A percentile compares a stretch with the other conserved stretches of the same genome.
Conservation (phyloP, 2,113 vertebrate genomes). For the Seriola rivoliana region DNA sequence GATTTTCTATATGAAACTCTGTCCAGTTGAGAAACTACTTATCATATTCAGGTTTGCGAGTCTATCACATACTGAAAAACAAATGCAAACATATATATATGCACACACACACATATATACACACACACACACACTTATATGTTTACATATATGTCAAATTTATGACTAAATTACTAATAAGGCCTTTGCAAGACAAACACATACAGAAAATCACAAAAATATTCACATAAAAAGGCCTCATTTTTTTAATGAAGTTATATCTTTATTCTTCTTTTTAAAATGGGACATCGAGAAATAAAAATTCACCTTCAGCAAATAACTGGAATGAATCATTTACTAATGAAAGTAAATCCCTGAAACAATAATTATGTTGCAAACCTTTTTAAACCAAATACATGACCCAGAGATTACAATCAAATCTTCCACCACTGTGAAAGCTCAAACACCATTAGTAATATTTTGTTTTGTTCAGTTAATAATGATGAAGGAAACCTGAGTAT, state of each 20-base stretch:
- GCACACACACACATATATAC: background rate
- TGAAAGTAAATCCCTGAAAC: background rate
- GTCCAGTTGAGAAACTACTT: no score
- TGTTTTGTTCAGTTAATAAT: conserved; percentile 13
- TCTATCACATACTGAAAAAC: background rate
- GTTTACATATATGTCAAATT: background rate
- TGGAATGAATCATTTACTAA: background rate
- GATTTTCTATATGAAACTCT: no score
- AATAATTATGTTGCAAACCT: background rate
- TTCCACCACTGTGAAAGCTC: background rate
- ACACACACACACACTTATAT: no score
- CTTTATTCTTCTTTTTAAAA: conserved; percentile 41
- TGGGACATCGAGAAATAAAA: conserved; percentile 23
- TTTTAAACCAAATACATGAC: no score
- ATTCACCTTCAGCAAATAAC: background rate
- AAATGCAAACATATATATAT: background rate
- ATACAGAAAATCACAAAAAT: background rate
- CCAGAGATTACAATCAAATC: background rate
- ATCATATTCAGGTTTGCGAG: background rate
- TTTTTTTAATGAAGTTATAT: conserved; percentile 1
- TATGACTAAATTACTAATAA: background rate
- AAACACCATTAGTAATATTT: background rate
- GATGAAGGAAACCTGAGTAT: background rate
- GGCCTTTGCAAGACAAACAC: conserved; percentile 7
- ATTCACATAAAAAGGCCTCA: conserved; percentile 15